These are phyloP conservation scores for Cepaea hortensis DNA, from an alignment of 2,888 invertebrate genomes.

Conservation along the genomic window DNA sequence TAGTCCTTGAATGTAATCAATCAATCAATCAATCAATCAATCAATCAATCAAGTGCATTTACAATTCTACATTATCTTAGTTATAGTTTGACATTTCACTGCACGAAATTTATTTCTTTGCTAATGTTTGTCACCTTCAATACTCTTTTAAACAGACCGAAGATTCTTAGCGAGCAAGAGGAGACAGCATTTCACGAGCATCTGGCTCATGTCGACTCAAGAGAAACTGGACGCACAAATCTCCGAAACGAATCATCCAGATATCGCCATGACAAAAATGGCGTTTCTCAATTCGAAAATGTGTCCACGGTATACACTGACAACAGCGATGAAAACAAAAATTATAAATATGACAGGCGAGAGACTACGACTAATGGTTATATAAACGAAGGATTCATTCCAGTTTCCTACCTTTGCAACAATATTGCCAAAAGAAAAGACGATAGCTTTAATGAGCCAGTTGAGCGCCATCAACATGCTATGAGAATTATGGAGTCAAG, in stretches of 20 bases:
- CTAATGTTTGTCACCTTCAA: background rate
- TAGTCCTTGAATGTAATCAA: too few species aligned
- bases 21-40: too few species aligned
- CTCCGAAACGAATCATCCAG: too few species aligned
- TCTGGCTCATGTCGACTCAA: background rate
- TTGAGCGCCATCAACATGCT: background rate
- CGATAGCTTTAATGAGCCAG: background rate
- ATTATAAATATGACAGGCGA: background rate
- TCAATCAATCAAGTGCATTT: too few species aligned
- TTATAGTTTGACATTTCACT: too few species aligned
- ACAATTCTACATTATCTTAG: too few species aligned
- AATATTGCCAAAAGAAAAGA: background rate
- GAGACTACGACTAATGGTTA: background rate
- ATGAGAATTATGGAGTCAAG: background rate
- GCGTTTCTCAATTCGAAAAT: background rate
- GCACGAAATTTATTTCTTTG: background rate
- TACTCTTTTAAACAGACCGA: conserved; percentile 5
- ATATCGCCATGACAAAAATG: background rate
- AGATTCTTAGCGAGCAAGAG: conserved; percentile 14
- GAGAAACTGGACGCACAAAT: background rate
- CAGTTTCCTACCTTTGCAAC: background rate
- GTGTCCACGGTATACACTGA: background rate
- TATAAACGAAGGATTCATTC: background rate
- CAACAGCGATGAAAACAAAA: background rate
- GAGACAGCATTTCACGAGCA: background rate